Evolutionary conservation across 2,888 invertebrate species (phyloP), one percentile per base, ranked within the genome.

Genomic region (Nomada fucata): DNA sequence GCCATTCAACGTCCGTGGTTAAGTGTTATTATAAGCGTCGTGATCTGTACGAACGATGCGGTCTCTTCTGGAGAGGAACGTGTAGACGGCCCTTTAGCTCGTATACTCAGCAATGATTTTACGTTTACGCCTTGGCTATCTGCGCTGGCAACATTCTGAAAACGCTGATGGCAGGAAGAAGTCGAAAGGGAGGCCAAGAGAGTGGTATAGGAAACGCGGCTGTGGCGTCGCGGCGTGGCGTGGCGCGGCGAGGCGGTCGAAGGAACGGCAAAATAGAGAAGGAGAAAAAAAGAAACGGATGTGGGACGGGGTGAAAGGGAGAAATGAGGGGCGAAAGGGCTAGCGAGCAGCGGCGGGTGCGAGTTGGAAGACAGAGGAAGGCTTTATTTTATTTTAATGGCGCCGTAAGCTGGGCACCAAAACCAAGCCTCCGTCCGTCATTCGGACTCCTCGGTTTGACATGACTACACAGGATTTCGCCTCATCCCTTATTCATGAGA

Each of bases 361-460:
- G 79, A 86, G 79, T 61, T 76, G 61, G 78, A 79, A 79, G 85
- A 80, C 84, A 82, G 82, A 76, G 82, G 81, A 82, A 81, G 85
- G 86, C 88, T 92, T 92, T 92, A 92, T 92, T 91, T 92, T 89
- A 90, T 85, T 92, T 92, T 92, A 91, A 92, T 89, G 89, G 90
- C 89, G 86, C 88, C 83, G 89, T 91, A 90, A 92, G 91, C 89
- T 85, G 86, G 86, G 78, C 85, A 85, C 79, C 86, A 77, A 82
- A 84, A 76, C 85, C 89, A 84, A 89, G 89, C 84, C 88, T 86
- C 82, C 76, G 84, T 84, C 84, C 88, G 89, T 89, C 90, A 89
- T 89, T 91, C 89, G 76, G 83, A 77, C 80, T 82, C 74, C 61
- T 67, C 85, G 68, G 53, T 81, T 85, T 83, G 86, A 87, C 87